Evolutionary conservation across 2,797 vertebrate species (phyloP).

Genomic region (Leontopithecus rosalia): DNA sequence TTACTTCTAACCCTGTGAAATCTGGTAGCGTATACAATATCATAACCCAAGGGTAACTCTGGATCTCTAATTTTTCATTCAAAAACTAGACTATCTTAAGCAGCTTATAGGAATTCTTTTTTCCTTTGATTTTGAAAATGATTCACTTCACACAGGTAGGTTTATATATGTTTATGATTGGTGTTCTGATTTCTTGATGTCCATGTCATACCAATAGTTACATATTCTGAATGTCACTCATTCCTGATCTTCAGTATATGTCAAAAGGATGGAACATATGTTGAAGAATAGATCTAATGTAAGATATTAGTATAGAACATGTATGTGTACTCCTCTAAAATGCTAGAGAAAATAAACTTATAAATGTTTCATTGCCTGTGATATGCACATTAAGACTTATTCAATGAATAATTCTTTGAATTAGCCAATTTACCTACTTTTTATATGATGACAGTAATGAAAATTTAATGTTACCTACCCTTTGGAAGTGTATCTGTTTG

Average conservation of each 20-base stretch:
- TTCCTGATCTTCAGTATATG: neutral
- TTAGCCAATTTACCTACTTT: neutral
- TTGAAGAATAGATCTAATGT: neutral
- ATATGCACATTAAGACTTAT: neutral
- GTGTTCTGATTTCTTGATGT: neutral
- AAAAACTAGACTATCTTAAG: neutral
- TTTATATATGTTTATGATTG: neutral
- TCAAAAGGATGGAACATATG: neutral
- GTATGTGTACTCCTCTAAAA: neutral
- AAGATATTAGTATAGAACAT: neutral
- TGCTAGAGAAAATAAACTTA: conserved; percentile 12
- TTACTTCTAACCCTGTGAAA: neutral
- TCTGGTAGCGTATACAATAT: neutral
- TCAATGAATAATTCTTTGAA: neutral
- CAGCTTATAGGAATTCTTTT: neutral
- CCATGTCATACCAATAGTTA: neutral
- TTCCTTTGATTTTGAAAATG: neutral
- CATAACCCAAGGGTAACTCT: neutral
- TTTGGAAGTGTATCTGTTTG: neutral
- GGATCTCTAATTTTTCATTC: neutral
- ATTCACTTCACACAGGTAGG: neutral
- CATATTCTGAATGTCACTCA: neutral
- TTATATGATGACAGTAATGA: neutral
- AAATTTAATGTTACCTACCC: neutral
- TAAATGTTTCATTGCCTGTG: neutral